These are phyloP conservation scores for Adela reaumurella DNA, from an alignment of 2,888 invertebrate genomes.

Conservation along the genomic window DNA sequence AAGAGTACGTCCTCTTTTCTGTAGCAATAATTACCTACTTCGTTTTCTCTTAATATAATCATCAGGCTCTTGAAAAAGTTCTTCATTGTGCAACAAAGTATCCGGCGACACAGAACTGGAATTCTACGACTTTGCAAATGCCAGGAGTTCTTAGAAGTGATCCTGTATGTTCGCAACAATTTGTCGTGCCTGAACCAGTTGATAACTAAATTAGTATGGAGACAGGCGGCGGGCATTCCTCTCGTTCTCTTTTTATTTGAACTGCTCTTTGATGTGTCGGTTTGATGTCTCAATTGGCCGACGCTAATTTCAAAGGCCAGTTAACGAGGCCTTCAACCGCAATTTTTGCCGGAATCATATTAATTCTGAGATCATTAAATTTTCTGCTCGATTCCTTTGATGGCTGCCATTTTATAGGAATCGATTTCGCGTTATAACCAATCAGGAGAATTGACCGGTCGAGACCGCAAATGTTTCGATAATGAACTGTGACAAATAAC, in stretches of 20 bases:
- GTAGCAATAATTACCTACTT: no score
- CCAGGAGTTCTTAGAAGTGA: no score
- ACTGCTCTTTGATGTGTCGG: conserved; percentile 19
- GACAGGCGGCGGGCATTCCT: conserved; percentile 22
- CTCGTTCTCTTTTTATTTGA: conserved; percentile 22
- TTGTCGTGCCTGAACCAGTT: conserved; percentile 32
- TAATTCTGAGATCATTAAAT: background rate
- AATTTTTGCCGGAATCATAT: background rate
- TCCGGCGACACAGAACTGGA: no score
- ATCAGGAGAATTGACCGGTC: no score
- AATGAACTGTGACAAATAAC: no score
- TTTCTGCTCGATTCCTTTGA: background rate
- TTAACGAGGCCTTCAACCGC: conserved; percentile 2
- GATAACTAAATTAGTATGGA: conserved; percentile 52
- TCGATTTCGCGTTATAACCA: no score
- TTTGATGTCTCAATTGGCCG: conserved; percentile 48
- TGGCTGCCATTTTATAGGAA: background rate
- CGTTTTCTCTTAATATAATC: no score
- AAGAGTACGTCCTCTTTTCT: no score
- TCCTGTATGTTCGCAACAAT: conserved; percentile 20
- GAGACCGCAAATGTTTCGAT: no score
- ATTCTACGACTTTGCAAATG: no score
- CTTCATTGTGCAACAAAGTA: no score
- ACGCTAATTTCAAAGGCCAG: conserved; percentile 39
- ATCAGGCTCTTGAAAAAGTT: no score